Evolutionary conservation across 2,888 invertebrate genomes (phyloP).

Genomic region (Ceratothoa steindachneri): DNA sequence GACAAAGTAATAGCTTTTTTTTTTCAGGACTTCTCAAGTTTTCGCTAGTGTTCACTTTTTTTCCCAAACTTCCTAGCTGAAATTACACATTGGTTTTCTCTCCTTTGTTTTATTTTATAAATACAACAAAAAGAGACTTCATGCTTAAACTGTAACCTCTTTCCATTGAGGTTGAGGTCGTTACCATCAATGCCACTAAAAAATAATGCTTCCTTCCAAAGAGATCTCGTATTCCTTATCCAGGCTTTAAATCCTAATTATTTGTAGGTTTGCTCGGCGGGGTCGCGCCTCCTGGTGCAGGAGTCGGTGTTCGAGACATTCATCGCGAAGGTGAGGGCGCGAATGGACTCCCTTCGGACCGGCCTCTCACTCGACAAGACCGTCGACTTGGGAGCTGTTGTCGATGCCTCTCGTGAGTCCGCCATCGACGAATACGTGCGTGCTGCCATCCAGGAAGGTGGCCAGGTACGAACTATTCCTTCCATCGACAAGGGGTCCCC

Average conservation of each 20-base stretch:
- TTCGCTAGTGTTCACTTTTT: no score
- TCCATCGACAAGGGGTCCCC: no score
- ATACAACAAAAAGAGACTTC: no score
- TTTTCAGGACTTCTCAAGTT: no score
- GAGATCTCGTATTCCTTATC: no score
- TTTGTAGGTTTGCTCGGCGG: conserved; percentile 59
- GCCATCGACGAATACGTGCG: conserved; percentile 45
- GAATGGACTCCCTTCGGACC: conserved; percentile 53
- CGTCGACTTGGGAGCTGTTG: conserved; percentile 56
- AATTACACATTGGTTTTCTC: no score
- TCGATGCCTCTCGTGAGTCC: conserved; percentile 51
- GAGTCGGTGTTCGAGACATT: conserved; percentile 57
- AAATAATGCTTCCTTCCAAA: conserved; percentile 43
- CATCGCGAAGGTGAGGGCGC: conserved; percentile 55
- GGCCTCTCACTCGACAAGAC: conserved; percentile 55
- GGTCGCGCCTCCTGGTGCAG: conserved; percentile 58
- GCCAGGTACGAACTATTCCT: conserved; percentile 53
- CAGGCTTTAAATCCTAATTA: no score
- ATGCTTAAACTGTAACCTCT: no score
- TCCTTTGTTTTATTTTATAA: no score
- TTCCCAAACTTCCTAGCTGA: no score
- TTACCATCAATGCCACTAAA: conserved; percentile 11
- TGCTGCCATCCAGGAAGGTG: conserved; percentile 50
- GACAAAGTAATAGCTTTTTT: no score
- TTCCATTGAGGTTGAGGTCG: no score